These are phyloP conservation scores for Coronaproctus castanopsis DNA, from an alignment of 2,888 invertebrate species.

Conservation along the genomic window DNA sequence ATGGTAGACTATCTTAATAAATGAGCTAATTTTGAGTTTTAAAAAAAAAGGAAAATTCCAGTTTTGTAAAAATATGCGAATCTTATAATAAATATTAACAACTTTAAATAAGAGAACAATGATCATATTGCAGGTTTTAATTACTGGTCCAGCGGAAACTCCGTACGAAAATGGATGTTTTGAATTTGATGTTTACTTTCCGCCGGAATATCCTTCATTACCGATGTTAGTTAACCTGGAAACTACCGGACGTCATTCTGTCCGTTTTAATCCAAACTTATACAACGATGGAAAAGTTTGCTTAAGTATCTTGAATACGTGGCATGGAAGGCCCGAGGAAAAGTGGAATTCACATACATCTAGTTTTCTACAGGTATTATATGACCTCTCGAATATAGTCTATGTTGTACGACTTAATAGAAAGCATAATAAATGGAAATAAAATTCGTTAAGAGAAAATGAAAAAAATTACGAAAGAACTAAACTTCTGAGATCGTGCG, in stretches of 20 bases:
- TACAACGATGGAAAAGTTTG: constrained; percentile 92
- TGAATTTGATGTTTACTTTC: constrained; percentile 69
- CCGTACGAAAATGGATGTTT: constrained; percentile 84
- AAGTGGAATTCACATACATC: constrained; percentile 85
- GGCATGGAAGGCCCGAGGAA: constrained; percentile 91
- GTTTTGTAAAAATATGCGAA: no score
- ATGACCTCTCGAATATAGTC: no score
- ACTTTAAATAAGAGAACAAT: no score
- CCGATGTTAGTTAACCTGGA: constrained; percentile 81
- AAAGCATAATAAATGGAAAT: no score
- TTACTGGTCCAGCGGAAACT: constrained; percentile 78
- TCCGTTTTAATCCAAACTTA: constrained; percentile 80
- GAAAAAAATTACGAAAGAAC: no score
- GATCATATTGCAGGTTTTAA: constrained; percentile 58
- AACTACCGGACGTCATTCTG: constrained; percentile 70
- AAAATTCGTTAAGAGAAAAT: no score
- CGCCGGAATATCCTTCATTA: constrained; percentile 57
- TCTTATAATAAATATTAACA: no score
- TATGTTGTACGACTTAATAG: no score
- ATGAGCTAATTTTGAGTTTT: no score
- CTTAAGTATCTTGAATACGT: constrained; percentile 83
- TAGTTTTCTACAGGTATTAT: constrained; percentile 66
- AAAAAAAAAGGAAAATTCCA: no score
- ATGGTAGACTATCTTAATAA: no score
- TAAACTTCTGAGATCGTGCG: no score